A percentile compares a stretch with the other conserved stretches of the same genome.
Conservation (phyloP, 2,113 vertebrate genomes). For the Oxygymnocypris stewartii region DNA sequence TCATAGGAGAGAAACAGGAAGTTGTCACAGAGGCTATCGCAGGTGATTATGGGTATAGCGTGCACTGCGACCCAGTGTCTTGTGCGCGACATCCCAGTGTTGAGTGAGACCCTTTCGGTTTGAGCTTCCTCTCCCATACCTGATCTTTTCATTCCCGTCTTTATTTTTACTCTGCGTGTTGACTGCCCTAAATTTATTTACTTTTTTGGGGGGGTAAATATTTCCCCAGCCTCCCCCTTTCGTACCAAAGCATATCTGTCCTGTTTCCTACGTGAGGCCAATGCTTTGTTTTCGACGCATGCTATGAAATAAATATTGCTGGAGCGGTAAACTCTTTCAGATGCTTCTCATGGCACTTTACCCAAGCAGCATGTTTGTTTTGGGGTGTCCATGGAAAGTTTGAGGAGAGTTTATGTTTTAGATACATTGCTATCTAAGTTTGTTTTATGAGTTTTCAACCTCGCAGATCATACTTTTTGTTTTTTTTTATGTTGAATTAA, state of each 20-base stretch:
- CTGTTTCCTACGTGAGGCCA: conserved; percentile 11
- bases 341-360: conserved; percentile 6
- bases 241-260: conserved; percentile 25
- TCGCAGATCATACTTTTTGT: background rate
- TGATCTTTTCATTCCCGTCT: conserved; percentile 11
- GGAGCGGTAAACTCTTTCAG: background rate
- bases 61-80: conserved; percentile 48
- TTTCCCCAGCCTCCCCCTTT: background rate
- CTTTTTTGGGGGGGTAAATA: background rate
- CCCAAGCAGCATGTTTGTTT: conserved; percentile 14
- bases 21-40: conserved; percentile 70
- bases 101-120: conserved; percentile 65
- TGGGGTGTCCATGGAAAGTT: conserved; percentile 21
- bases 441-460: conserved; percentile 5
- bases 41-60: conserved; percentile 72
- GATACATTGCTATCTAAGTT: conserved; percentile 25
- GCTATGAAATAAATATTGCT: background rate
- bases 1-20: conserved; percentile 65
- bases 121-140: conserved; percentile 24
- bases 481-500: background rate
- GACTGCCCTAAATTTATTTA: conserved; percentile 26
- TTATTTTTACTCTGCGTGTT: conserved; percentile 43
- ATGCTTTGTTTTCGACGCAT: conserved; percentile 33
- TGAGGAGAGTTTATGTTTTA: conserved; percentile 34
- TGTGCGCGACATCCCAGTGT: conserved; percentile 50